Percentiles rank a stretch among this genome's conserved stretches.
Evolutionary conservation across 1,140 invertebrate genomes (phyloP).

Genomic region (Zaprionus gabonicus): DNA sequence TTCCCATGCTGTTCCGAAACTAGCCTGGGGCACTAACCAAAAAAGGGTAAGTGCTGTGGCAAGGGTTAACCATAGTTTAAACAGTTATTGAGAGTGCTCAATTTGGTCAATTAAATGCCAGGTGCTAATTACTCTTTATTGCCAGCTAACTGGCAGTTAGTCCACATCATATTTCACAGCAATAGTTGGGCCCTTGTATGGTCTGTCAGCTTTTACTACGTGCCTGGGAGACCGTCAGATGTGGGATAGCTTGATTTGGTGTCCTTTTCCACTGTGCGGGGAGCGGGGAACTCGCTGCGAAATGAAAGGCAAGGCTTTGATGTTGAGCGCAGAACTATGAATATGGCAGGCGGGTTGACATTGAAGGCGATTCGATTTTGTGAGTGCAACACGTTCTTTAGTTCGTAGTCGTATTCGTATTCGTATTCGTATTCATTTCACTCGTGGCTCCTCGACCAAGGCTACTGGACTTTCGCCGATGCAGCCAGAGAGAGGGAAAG

Average conservation of each 20-base stretch:
- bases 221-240: slow-evolving; percentile 43
- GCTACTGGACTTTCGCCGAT: slow-evolving; percentile 59
- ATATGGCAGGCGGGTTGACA: slow-evolving; percentile 49
- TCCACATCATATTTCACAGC: slow-evolving; percentile 77
- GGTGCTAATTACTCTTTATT: slow-evolving; percentile 71
- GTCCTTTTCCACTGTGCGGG: slow-evolving; percentile 56
- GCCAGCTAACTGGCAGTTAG: slow-evolving; percentile 39
- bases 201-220: slow-evolving; percentile 73
- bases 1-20: neutral
- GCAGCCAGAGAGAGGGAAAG: neutral
- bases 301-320: slow-evolving; percentile 77
- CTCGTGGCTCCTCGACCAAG: slow-evolving; percentile 37
- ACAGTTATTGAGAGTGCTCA: slow-evolving; percentile 48
- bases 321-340: slow-evolving; percentile 67
- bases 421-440: slow-evolving; percentile 65
- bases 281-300: slow-evolving; percentile 37
- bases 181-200: slow-evolving; percentile 73
- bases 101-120: slow-evolving; percentile 51
- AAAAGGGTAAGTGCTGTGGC: slow-evolving; percentile 15
- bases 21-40: neutral
- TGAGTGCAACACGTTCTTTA: slow-evolving; percentile 26
- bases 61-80: slow-evolving; percentile 29
- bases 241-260: slow-evolving; percentile 73
- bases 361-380: slow-evolving; percentile 44
- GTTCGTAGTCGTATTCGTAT: slow-evolving; percentile 48